phyloP scores from a whole-genome alignment of 2,113 vertebrate species.

The Melanocharis versteri region DNA sequence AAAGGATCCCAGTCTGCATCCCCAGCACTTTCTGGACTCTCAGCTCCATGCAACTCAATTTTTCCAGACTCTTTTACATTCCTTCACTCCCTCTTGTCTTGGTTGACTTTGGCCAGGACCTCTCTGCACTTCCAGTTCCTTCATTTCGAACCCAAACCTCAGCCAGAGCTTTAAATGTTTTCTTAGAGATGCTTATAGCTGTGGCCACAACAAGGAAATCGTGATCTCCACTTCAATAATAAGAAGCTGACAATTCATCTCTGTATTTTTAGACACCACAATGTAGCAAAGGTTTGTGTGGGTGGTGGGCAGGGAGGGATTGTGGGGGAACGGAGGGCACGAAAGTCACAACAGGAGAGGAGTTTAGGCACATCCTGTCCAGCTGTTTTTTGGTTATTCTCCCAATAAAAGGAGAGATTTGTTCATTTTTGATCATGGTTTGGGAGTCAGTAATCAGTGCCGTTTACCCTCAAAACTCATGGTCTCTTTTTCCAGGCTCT shows the following conservation, averaged over 20 bases:
- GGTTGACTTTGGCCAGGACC: conserved; percentile 32
- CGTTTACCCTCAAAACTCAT: neutral
- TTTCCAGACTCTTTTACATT: conserved; percentile 18
- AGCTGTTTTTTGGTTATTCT: neutral
- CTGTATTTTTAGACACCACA: neutral
- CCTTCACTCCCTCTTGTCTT: conserved; percentile 6
- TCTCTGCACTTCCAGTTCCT: neutral
- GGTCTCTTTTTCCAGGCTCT: neutral
- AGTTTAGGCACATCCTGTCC: neutral
- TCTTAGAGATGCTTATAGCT: neutral
- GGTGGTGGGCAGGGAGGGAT: neutral
- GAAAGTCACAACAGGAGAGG: neutral
- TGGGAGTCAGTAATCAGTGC: neutral
- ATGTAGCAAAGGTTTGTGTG: neutral
- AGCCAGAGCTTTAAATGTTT: neutral
- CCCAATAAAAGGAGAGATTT: neutral
- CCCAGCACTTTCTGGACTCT: neutral
- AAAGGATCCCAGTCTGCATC: neutral
- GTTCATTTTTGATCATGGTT: neutral
- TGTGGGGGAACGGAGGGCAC: neutral
- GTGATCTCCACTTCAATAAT: neutral
- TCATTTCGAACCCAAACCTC: neutral
- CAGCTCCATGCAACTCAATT: neutral
- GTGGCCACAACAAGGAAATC: neutral
- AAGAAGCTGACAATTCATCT: neutral